Percentiles rank a stretch among this genome's conserved stretches.
phyloP scores from a whole-genome alignment of 2,888 invertebrate species.

The Phyto melanocephala region DNA sequence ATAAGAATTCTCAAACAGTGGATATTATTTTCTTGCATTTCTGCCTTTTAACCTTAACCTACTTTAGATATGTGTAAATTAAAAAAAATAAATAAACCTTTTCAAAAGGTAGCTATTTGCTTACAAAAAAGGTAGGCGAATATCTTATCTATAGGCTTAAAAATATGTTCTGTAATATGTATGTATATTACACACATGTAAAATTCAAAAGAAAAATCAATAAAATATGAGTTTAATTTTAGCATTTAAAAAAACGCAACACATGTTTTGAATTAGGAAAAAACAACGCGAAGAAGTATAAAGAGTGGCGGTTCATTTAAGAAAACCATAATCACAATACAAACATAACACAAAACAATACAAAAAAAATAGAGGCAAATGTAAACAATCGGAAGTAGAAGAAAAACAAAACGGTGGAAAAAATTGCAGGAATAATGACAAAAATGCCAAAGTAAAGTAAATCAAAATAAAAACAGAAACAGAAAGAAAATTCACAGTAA shows the following conservation, averaged over 20 bases:
- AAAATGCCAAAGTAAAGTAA: slow-evolving; percentile 1
- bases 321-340: neutral
- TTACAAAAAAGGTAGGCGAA: no score
- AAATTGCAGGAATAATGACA: neutral
- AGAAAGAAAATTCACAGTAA: neutral
- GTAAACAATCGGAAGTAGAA: slow-evolving; percentile 1
- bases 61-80: no score
- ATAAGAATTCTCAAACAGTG: no score
- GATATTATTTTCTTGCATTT: no score
- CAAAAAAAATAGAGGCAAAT: neutral
- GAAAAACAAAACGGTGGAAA: neutral
- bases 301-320: slow-evolving; percentile 30
- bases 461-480: neutral
- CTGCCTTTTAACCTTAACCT: no score
- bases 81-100: no score
- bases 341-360: neutral
- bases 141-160: no score
- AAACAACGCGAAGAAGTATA: neutral
- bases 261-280: neutral
- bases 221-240: neutral
- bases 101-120: no score
- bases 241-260: neutral
- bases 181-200: neutral
- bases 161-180: no score
- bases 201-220: neutral